Percentiles rank a stretch among this genome's conserved stretches.
Conservation (phyloP, 53 echinoderm and acorn worm genomes). For the Antedon mediterranea region DNA sequence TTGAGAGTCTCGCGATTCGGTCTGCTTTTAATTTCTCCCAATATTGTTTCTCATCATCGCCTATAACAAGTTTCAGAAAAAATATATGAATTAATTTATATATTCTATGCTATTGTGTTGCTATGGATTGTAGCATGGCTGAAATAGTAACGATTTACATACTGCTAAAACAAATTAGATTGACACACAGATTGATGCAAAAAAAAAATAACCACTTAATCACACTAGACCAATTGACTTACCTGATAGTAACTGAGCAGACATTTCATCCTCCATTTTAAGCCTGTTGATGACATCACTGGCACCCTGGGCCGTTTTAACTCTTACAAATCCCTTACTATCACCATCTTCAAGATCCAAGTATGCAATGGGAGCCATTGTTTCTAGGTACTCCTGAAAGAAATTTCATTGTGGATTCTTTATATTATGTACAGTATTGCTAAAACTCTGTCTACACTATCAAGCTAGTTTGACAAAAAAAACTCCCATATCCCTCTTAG, state of each 20-base stretch:
- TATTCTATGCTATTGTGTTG: no score
- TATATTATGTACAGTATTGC: no score
- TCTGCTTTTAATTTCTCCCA: conserved; percentile 71
- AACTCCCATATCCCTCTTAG: no score
- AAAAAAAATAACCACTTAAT: no score
- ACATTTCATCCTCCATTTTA: background rate
- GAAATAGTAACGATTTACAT: no score
- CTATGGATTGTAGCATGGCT: no score
- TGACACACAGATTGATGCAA: no score
- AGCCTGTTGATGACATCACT: background rate
- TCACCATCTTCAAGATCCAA: conserved; percentile 50
- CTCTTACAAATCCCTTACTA: conserved; percentile 27
- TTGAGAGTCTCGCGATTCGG: conserved; percentile 31
- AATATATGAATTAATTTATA: no score
- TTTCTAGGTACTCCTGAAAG: conserved; percentile 35
- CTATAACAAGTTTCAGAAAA: conserved; percentile 20
- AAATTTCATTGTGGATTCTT: background rate
- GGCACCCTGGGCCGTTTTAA: conserved; percentile 46
- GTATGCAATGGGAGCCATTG: conserved; percentile 45
- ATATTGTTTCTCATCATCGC: conserved; percentile 63
- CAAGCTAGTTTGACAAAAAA: no score
- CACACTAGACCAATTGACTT: background rate
- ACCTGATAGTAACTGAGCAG: background rate
- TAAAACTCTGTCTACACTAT: no score
- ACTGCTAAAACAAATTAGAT: no score